Evolutionary conservation across 1,140 invertebrate species (phyloP), one percentile per base, ranked within the genome.

Genomic region (Nebria ingens): DNA sequence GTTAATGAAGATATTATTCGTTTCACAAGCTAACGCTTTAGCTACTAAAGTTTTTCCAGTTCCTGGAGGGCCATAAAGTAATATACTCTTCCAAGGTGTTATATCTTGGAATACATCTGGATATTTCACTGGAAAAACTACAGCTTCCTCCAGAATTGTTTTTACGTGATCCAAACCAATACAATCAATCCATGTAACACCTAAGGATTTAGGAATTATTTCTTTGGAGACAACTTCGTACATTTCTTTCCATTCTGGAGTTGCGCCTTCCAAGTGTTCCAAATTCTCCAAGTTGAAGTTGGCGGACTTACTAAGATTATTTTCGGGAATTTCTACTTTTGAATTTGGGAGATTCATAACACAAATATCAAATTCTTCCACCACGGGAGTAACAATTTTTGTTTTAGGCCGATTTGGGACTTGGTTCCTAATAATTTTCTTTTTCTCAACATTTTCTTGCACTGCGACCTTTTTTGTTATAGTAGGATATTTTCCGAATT

Each of bases 1-100:
- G 63, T 95, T 96, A 67, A 97, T 93, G 70, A 96, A 95, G 0
- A 89, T 89, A n/a, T 84, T 84, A 23, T 82, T 75, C 45, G 87
- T 87, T 71, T 95, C 89, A 3, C 83, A 81, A 3, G 92, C 91
- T 0, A 93, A 80, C 0, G 91, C 90, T 73, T 89, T 91, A 0
- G 92, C 93, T 58, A 97, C 69, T 63, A 92, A 73, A 0, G 92
- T 95, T 74, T 96, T 95, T 2, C 91, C 91, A 64, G 77, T 73
- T 1, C 77, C 92, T 0, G 93, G 91, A 1, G 92, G 91, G 0
- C 92, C 93, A 67, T 90, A 91, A 1, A 97, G 70, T 13, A 95
- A 69, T 29, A 93, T 73, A 0, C 86, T 88, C 66, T 85, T 85
- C 91, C 93, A 97, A 0, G 91, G 88, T 29, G 92, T 68, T 22